Base-by-base conservation (phyloP, 2,888 invertebrate species). In the Nephrocerus scutellatus region DNA sequence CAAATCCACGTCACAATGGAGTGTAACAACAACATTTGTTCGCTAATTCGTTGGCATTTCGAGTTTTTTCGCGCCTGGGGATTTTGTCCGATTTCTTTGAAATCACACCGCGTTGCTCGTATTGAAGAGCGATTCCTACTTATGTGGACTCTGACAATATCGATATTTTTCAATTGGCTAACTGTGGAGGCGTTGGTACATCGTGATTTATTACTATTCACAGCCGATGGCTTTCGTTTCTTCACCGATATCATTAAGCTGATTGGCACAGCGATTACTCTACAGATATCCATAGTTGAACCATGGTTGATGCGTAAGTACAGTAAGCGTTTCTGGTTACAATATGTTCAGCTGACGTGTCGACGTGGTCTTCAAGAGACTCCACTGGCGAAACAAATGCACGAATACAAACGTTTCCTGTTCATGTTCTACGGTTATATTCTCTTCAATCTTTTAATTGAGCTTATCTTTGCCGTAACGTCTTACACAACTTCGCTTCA, bases 351-450 rank as follows among this genome's bases (percentile, higher is more conserved):
- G 1, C 28, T 47, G 3, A 44, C 20, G 30, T 18, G 30, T 4
- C n/a, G 6, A 18, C 42, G 43, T 3, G 26, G 33, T 8, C 3
- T 45, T 2, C 13, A 3, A 15, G 14, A 32, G 5, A 29, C 30
- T 14, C 14, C 36, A 8, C 16, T 47, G 5, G 8, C 26, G 24
- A 20, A 20, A 4, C 47, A 47, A 36, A 13, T 43, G 9, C 35
- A 28, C 10, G 43, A 45, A 22, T 45, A 47, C 25, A 38, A 43
- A 21, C 24, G 10, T 4, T 47, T 47, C 22, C 20, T 47, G 24
- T 0, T 39, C 5, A 43, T 40, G 22, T 45, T 47, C 28, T 45
- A 47, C 7, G 14, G 13, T 10, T 43, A 26, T 28, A 30, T 37
- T 15, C 0, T 18, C 2, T 1, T 39, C 0, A 36, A 38, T 31